These are phyloP conservation scores for Drosophila takahashii DNA, from an alignment of 1,140 invertebrate species.

Conservation along the genomic window DNA sequence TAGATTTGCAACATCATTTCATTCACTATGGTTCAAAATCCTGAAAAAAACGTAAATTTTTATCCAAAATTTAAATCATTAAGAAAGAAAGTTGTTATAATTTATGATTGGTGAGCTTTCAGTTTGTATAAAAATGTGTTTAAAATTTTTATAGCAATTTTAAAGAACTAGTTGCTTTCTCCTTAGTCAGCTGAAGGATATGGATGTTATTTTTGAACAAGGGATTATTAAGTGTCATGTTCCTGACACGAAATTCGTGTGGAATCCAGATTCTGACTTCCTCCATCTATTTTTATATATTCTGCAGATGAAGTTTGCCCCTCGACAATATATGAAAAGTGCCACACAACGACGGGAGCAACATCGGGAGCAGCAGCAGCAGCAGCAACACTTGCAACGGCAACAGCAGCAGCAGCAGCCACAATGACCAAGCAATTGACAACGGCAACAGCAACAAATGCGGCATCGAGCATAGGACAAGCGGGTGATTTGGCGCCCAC, in stretches of 20 bases:
- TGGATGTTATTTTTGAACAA: not conserved
- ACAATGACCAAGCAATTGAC: slow-evolving; percentile 80
- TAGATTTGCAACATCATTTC: too few relatives aligned
- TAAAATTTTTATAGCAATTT: not conserved
- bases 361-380: slow-evolving; percentile 28
- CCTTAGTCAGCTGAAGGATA: not conserved
- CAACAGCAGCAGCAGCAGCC: slow-evolving; percentile 29
- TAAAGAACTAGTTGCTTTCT: not conserved
- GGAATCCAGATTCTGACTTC: slow-evolving; percentile 10
- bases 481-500: slow-evolving; percentile 68
- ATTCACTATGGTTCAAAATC: too few relatives aligned
- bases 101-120: too few relatives aligned
- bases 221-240: slow-evolving; percentile 4
- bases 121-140: not conserved
- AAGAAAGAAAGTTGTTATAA: too few relatives aligned
- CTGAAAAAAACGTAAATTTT: too few relatives aligned
- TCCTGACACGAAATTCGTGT: slow-evolving; percentile 17
- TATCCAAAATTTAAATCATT: too few relatives aligned
- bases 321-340: slow-evolving; percentile 59
- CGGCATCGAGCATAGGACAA: slow-evolving; percentile 68
- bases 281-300: not conserved
- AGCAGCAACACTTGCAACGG: slow-evolving; percentile 28
- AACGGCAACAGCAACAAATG: slow-evolving; percentile 67
- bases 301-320: slow-evolving; percentile 64
- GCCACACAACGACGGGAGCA: slow-evolving; percentile 33